Evolutionary conservation across 2,113 vertebrate species (phyloP).

Genomic region (Hypocryptadius cinnamomeus): DNA sequence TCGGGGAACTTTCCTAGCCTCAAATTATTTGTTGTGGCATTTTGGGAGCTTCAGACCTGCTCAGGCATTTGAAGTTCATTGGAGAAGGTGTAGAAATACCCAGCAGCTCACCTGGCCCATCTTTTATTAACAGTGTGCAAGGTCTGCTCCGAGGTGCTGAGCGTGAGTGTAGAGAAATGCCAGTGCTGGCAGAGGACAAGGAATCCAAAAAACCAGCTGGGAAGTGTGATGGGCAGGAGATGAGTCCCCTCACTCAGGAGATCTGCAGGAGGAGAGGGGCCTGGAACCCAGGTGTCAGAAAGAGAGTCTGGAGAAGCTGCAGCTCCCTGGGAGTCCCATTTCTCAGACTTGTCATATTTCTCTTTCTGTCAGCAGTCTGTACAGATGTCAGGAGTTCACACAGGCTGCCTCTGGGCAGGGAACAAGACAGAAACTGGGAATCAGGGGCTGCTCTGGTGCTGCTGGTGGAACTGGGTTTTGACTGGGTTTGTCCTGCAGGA

Average conservation of each 20-base stretch:
- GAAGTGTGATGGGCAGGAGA: not conserved
- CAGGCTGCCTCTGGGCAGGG: not conserved
- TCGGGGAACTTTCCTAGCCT: not conserved
- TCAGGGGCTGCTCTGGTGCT: not conserved
- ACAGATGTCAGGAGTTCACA: not conserved
- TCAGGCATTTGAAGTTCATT: not conserved
- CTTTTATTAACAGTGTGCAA: not conserved
- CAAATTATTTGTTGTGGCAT: not conserved
- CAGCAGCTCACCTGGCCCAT: not conserved
- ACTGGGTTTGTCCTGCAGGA: not conserved
- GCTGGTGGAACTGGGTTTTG: conserved; percentile 23
- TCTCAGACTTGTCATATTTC: not conserved
- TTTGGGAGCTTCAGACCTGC: not conserved
- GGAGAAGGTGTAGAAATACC: not conserved
- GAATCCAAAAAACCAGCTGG: not conserved
- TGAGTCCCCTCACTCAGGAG: not conserved
- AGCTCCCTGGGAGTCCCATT: not conserved
- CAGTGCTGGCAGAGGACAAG: not conserved
- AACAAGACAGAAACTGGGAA: not conserved
- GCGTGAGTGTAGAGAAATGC: not conserved
- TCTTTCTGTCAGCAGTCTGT: not conserved
- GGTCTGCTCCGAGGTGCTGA: not conserved
- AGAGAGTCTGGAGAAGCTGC: not conserved
- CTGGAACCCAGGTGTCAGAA: no score
- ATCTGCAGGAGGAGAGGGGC: not conserved